Evolutionary conservation across 1,140 invertebrate genomes (phyloP), one percentile per base, ranked within the genome.

Genomic region (Amyelois transitella): DNA sequence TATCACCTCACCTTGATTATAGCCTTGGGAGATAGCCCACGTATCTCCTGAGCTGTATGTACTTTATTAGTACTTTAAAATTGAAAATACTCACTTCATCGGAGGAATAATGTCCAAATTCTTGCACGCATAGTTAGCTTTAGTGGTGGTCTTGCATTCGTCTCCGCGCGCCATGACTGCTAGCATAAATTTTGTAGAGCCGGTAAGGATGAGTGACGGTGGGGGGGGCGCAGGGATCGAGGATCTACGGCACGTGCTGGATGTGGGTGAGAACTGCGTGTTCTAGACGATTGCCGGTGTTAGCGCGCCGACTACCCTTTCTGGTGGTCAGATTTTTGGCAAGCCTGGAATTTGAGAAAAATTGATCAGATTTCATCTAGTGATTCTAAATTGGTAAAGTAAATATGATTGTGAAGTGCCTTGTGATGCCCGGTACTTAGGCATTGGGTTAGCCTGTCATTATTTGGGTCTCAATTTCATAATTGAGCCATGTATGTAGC

Each of bases 251-350:
- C 50, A 95, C 94, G 94, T 95, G 94, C 82, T 95, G 93, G 55
- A 95, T 89, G 77, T 93, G 92, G 28, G 94, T 94, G 19, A 95
- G 90, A 14, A 95, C 94, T 77, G 93, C 90, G 70, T 94, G 90
- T 90, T 95, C 94, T 80, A 95, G 86, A 38, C 91, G 90, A 88
- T 95, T 95, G 71, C 93, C 94, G 79, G 92, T 90, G 86, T 95
- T 95, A 65, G 93, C 94, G 56, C 92, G 89, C 59, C 94, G 90
- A 77, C 94, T 94, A 51, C 93, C 94, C 90, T 94, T 94, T 58
- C 91, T 89, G 59, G 92, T 93, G 64, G 88, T 84, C 58, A 94
- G 89, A 85, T 94, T 93, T 89, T 94, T 94, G 58, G 91, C 91
- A 75, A 94, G 91, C 81, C 93, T 94, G 77, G 6, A 90, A 83